Base-by-base conservation (phyloP, 2,888 invertebrate species). In the Timema podura region DNA sequence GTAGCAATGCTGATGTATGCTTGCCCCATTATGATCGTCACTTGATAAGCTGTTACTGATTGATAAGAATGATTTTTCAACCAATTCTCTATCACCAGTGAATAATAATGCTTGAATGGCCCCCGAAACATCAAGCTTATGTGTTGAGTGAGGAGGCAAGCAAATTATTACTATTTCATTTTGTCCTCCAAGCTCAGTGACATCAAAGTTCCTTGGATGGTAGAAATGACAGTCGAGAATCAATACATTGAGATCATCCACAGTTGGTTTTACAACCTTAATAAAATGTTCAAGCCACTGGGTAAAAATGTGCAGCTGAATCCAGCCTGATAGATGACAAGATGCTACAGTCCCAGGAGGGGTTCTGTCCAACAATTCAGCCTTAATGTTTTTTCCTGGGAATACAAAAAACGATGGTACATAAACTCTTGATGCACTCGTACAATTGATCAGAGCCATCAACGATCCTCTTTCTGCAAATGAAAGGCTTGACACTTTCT, bases 261-360 rank as follows among this genome's bases (percentile, higher is more conserved):
- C 6, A 30, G 8, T 11, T 15, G 6, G 1, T 9, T 57, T 30
- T 8, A 16, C 15, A 10, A 57, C 13, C 5, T 51, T 15, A 5
- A 5, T 69, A 66, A 78, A 77, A 73, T 79, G 77, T 48, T 74
- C 64, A 57, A 80, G 75, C 78, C 79, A 80, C 57, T 77, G 68
- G 5, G 77, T 74, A 73, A 79, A 80, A 2, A 78, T 68, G 30
- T 77, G 65, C 13, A 71, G 67, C 70, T 79, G 78, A 11, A 80
- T 76, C 79, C 78, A 79, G 13, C 78, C 77, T 71, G 72, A 73
- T 70, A 74, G 73, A 70, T 78, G 76, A 67, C 74, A 76, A 64
- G 69, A 75, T 65, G 72, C 75, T n/a, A 78, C 74, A 65, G 76
- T 70, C 57, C 76, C 76, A 46, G 76, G 73, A 64, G 77, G 79